phyloP scores from a whole-genome alignment of 1,140 invertebrate species.

The Meloidogyne floridensis region DNA sequence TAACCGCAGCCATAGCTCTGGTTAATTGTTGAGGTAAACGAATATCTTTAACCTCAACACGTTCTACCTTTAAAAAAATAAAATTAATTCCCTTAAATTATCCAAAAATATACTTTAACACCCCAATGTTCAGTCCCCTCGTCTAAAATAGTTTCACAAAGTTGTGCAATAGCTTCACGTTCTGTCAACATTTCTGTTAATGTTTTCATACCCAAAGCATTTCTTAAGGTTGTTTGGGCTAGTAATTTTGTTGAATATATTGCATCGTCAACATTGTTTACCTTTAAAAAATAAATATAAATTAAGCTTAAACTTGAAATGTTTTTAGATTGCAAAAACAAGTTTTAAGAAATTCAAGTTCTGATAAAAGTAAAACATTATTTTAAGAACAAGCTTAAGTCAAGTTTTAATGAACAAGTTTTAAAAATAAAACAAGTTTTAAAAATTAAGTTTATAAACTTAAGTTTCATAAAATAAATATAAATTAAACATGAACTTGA shows the following conservation, averaged over 20 bases:
- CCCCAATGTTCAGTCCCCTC: constrained; percentile 65
- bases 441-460: too few relatives aligned
- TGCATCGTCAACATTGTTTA: constrained; percentile 69
- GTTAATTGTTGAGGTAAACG: constrained; percentile 65
- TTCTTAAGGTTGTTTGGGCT: constrained; percentile 68
- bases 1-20: constrained; percentile 62
- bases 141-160: constrained; percentile 66
- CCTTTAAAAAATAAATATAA: constrained; percentile 49
- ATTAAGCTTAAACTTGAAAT: too few relatives aligned
- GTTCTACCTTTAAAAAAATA: constrained; percentile 53
- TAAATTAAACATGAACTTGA: too few relatives aligned
- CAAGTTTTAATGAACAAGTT: too few relatives aligned
- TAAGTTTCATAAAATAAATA: too few relatives aligned
- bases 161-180: constrained; percentile 68
- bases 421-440: too few relatives aligned
- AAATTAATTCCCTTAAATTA: background rate
- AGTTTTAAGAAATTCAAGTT: too few relatives aligned
- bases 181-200: constrained; percentile 70
- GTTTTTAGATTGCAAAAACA: too few relatives aligned
- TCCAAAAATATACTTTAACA: constrained; percentile 63
- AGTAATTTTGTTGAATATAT: constrained; percentile 69
- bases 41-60: constrained; percentile 66
- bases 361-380: too few relatives aligned
- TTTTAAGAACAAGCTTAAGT: too few relatives aligned
- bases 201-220: constrained; percentile 69